Conservation (phyloP, 2,113 vertebrate species). For the Syrmaticus mikado region DNA sequence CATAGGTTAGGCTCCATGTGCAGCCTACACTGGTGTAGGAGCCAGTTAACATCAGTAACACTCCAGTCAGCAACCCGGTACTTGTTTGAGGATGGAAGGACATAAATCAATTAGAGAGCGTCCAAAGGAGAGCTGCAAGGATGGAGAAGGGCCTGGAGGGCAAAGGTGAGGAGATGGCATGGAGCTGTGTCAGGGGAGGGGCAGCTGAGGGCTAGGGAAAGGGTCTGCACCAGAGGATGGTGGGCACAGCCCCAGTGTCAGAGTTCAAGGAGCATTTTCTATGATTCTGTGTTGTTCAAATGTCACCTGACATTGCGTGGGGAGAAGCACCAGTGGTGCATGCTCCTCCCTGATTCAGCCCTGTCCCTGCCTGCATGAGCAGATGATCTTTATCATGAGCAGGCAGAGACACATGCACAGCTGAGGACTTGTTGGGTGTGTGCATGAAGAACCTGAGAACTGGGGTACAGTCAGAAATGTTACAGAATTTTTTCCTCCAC, state of each 20-base stretch:
- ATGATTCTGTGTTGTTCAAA: background rate
- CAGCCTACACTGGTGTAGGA: background rate
- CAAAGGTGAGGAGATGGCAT: background rate
- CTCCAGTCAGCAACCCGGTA: no score
- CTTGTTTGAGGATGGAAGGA: no score
- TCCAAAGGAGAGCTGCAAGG: no score
- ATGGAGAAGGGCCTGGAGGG: no score
- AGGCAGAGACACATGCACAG: background rate
- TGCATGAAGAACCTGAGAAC: background rate
- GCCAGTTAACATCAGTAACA: background rate
- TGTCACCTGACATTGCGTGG: background rate
- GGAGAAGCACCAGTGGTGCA: fast-evolving
- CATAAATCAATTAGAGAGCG: no score
- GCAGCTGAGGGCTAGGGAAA: background rate
- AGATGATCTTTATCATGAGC: background rate
- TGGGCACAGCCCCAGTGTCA: background rate
- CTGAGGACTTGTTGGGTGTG: fast-evolving
- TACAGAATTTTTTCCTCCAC: background rate
- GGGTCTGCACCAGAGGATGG: background rate
- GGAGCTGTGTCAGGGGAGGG: background rate
- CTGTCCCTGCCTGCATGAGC: background rate
- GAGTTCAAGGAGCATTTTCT: background rate
- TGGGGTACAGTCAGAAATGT: background rate
- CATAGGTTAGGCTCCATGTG: no score
- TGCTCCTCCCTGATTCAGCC: background rate